These are phyloP conservation scores for Metopia argyrocephala DNA, from an alignment of 2,888 invertebrate genomes.

Conservation along the genomic window DNA sequence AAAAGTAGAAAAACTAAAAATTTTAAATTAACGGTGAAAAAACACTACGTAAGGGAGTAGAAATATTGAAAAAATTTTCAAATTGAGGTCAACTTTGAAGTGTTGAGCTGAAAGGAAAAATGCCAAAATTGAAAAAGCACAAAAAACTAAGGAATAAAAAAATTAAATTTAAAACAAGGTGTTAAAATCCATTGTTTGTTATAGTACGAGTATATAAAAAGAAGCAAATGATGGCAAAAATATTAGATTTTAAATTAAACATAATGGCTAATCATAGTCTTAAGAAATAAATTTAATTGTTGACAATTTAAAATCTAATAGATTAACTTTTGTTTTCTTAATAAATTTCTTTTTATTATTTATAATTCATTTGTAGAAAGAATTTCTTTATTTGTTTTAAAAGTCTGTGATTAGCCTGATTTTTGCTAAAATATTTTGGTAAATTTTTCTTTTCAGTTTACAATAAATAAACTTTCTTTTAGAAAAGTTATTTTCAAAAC, in stretches of 20 bases:
- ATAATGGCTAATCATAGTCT: neutral
- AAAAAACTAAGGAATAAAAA: conserved; percentile 25
- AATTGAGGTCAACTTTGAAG: conserved; percentile 42
- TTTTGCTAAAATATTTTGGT: neutral
- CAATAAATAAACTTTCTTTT: neutral
- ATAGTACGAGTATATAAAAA: too few species aligned
- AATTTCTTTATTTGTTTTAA: too few species aligned
- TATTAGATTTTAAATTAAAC: neutral
- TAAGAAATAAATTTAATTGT: neutral
- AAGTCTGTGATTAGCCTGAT: neutral
- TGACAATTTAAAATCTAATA: too few species aligned
- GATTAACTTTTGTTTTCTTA: neutral
- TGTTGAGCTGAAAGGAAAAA: neutral
- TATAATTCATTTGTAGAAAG: too few species aligned
- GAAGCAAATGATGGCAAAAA: too few species aligned
- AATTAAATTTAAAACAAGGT: conserved; percentile 27
- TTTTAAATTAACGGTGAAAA: neutral
- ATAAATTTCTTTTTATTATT: too few species aligned
- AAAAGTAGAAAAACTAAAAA: neutral
- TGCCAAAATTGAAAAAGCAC: neutral
- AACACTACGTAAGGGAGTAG: neutral
- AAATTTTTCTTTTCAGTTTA: neutral
- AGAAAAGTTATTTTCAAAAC: neutral
- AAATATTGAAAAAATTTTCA: conserved; percentile 10
- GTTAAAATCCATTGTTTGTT: neutral